Evolutionary conservation across 2,797 vertebrate genomes (phyloP).

Genomic region (Fringilla coelebs): DNA sequence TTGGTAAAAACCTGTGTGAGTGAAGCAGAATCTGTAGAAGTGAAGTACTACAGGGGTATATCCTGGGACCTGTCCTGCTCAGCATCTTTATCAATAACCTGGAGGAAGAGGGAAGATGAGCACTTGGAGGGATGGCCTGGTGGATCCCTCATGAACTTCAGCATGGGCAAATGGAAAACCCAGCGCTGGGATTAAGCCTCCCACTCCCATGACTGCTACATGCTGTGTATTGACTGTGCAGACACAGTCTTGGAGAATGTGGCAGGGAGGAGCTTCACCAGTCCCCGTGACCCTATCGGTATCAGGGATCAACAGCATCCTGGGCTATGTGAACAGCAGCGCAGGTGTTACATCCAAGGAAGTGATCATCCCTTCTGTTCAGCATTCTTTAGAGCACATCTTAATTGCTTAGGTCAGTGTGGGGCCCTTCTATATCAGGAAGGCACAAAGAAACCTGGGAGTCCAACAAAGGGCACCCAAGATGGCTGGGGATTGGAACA

Average conservation of each 20-base stretch:
- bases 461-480: not conserved
- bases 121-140: not conserved
- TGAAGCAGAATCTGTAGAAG: not conserved
- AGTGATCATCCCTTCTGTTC: not conserved
- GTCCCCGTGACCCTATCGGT: accelerated
- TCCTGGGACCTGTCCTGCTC: not conserved
- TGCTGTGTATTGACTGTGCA: not conserved
- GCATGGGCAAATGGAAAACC: not conserved
- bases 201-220: not conserved
- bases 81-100: not conserved
- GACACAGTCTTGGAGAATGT: not conserved
- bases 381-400: not conserved
- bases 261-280: not conserved
- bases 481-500: not conserved
- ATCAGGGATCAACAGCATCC: not conserved
- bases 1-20: not conserved
- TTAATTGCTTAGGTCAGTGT: not conserved
- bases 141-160: not conserved
- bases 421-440: not conserved
- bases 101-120: not conserved
- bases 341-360: not conserved
- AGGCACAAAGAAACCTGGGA: not conserved
- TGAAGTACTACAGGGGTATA: not conserved
- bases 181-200: not conserved
- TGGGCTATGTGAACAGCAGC: not conserved